phyloP scores from a whole-genome alignment of 2,797 vertebrate genomes.

The Ctenosaura bakeri region DNA sequence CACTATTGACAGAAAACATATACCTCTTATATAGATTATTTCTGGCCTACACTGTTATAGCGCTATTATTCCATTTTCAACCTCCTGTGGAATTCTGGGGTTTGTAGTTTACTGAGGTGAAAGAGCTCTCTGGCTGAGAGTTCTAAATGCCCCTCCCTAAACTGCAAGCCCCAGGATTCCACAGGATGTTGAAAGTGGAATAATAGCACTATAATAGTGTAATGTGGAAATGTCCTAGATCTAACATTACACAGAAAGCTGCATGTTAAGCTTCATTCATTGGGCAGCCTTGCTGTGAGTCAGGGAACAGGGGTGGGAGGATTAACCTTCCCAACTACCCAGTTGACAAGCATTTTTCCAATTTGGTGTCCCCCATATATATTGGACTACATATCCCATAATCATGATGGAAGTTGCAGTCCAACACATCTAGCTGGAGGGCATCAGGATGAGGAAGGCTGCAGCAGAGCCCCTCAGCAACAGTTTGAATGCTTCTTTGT shows the following conservation, averaged over 20 bases:
- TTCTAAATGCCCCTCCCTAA: too few relatives aligned
- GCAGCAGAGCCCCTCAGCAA: background rate
- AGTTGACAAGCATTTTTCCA: background rate
- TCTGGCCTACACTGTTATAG: too few relatives aligned
- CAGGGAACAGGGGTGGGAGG: background rate
- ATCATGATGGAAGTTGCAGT: background rate
- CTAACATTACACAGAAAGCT: background rate
- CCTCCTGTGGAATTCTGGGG: too few relatives aligned
- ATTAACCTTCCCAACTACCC: background rate
- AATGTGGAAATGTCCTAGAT: too few relatives aligned
- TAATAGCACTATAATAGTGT: too few relatives aligned
- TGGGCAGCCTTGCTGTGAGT: background rate
- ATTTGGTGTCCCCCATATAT: background rate
- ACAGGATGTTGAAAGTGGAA: too few relatives aligned
- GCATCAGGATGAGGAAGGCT: background rate
- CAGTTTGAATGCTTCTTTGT: background rate
- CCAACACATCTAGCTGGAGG: background rate
- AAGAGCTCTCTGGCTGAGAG: too few relatives aligned
- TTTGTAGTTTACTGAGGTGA: too few relatives aligned
- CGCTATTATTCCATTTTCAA: too few relatives aligned
- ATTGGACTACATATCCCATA: background rate
- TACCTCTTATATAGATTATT: background rate
- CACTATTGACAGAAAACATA: background rate
- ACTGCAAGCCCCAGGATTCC: too few relatives aligned
- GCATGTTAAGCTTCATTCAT: background rate